Evolutionary conservation across 2,888 invertebrate genomes (phyloP), one percentile per base, ranked within the genome.

Genomic region (Toxonevra muliebris): DNA sequence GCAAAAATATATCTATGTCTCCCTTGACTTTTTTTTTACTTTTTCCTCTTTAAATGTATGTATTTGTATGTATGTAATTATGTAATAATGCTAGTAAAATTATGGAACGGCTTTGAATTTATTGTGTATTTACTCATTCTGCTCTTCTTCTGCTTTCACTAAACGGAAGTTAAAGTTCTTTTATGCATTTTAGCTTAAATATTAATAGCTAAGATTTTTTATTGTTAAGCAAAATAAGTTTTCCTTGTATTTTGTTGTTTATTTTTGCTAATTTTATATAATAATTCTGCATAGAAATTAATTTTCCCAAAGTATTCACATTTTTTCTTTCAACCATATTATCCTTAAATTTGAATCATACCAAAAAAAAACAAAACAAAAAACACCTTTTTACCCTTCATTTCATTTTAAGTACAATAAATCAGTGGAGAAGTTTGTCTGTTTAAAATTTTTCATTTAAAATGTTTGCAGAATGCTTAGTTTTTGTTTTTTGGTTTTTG

Each of bases 81-180:
- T 48, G 30, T 30, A 30, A 30, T 30, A n/a, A 48, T 54, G 57
- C 15, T 19, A 45, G 55, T 57, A 62, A 69, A 66, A 66, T 59
- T 60, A 68, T 73, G 73, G 73, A 73, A 70, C 73, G 73, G 73
- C 63, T 65, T 67, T 65, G 57, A 40, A 54, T 65, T 62, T 66
- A 60, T 66, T 69, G 61, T 69, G 11, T 61, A 12, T 12, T 30
- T 30, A 4, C 30, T 4, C 2, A 4, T 4, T 30, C 30, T 30
- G 3, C 30, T 30, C 30, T 30, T 30, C 30, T 30, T 30, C 30
- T 7, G 7, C 30, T 69, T 71, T 63, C 52, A 53, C 40, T 63
- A 15, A 69, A 69, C 69, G 66, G 67, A 69, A 68, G 65, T 69
- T 69, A 63, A 67, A 71, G 65, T 62, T 55, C 50, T 41, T 15